These are phyloP conservation scores for Tinea trinotella DNA, from an alignment of 2,888 invertebrate species.

Conservation along the genomic window DNA sequence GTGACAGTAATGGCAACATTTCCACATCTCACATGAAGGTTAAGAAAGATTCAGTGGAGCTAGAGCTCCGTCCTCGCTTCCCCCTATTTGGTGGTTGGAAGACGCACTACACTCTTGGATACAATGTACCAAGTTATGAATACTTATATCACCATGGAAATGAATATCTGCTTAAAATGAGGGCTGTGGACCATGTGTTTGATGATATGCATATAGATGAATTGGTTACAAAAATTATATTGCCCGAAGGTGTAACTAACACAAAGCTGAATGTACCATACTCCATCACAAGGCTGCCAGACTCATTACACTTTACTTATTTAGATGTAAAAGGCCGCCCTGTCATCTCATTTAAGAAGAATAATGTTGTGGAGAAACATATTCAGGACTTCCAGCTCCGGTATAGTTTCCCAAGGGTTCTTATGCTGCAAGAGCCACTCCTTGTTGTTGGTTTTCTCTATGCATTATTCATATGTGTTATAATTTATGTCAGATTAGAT, in stretches of 20 bases:
- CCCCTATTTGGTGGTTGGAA: slow-evolving; percentile 99
- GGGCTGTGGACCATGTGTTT: slow-evolving; percentile 95
- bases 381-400: slow-evolving; percentile 94
- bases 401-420: slow-evolving; percentile 87
- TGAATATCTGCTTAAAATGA: slow-evolving; percentile 90
- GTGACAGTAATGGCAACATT: slow-evolving; percentile 98
- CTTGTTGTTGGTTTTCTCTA: slow-evolving; percentile 91
- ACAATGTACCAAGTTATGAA: slow-evolving; percentile 97
- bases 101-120: slow-evolving; percentile 96
- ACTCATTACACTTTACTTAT: slow-evolving; percentile 90
- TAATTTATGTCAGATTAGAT: slow-evolving; percentile 95
- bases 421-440: slow-evolving; percentile 94
- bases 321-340: slow-evolving; percentile 95
- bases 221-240: slow-evolving; percentile 86
- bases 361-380: slow-evolving; percentile 94
- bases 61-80: slow-evolving; percentile 96
- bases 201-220: slow-evolving; percentile 98
- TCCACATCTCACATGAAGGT: slow-evolving; percentile 95
- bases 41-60: slow-evolving; percentile 92
- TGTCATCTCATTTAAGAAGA: slow-evolving; percentile 85
- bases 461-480: slow-evolving; percentile 90
- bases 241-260: slow-evolving; percentile 93
- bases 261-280: slow-evolving; percentile 88
- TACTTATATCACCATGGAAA: slow-evolving; percentile 88
- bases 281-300: slow-evolving; percentile 79